Evolutionary conservation across 2,113 vertebrate species (phyloP).

Genomic region (Steatornis caripensis): DNA sequence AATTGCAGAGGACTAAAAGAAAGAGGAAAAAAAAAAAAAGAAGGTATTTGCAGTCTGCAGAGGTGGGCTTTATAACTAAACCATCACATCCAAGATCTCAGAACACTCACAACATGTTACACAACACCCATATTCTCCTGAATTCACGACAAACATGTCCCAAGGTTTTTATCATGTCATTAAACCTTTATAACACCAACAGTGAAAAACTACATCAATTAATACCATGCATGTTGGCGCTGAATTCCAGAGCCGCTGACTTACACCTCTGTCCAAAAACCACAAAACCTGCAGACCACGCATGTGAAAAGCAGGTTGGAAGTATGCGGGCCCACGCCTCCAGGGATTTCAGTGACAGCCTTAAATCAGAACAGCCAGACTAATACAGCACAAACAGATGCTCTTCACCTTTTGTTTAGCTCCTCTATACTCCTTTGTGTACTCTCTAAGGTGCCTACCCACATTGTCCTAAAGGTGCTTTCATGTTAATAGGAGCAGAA

Average conservation of each 20-base stretch:
- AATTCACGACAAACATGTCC: neutral
- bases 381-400: neutral
- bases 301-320: neutral
- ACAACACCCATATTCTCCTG: neutral
- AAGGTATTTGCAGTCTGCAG: neutral
- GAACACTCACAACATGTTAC: neutral
- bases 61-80: neutral
- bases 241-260: neutral
- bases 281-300: neutral
- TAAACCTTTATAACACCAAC: neutral
- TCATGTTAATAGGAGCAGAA: neutral
- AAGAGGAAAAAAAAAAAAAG: neutral
- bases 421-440: accelerated
- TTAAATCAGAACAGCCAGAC: neutral
- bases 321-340: neutral
- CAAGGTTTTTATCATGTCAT: neutral
- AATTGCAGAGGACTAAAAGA: neutral
- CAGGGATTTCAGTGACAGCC: neutral
- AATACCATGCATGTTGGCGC: accelerated
- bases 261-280: neutral
- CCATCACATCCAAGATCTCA: neutral
- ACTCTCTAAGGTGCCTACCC: neutral
- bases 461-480: neutral
- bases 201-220: neutral
- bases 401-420: neutral